Evolutionary conservation across 2,888 invertebrate genomes (phyloP).

Genomic region (Platycheirus albimanus): DNA sequence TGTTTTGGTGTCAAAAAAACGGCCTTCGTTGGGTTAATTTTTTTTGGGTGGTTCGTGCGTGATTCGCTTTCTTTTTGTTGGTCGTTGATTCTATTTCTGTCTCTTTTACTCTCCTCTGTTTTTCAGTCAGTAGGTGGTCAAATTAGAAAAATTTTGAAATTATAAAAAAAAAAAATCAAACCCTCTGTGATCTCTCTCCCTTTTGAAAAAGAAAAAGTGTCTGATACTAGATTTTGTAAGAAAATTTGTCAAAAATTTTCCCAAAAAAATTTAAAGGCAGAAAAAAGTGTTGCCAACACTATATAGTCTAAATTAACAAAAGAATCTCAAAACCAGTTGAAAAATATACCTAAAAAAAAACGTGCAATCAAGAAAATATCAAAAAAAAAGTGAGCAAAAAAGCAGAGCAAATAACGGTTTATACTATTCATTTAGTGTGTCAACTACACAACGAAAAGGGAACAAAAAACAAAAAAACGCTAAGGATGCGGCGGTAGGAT

Average conservation of each 20-base stretch:
- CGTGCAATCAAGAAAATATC: conserved; percentile 31
- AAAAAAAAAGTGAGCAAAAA: conserved; percentile 36
- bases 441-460: conserved; percentile 47
- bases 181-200: conserved; percentile 19
- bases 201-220: conserved; percentile 19
- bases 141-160: conserved; percentile 19
- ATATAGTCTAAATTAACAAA: conserved; percentile 53
- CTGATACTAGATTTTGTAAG: conserved; percentile 16
- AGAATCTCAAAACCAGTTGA: too few relatives aligned
- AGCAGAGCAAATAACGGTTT: conserved; percentile 51
- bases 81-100: conserved; percentile 55
- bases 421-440: conserved; percentile 64
- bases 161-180: conserved; percentile 30
- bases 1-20: conserved; percentile 18
- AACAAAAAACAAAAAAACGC: conserved; percentile 41
- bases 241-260: conserved; percentile 18
- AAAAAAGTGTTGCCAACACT: conserved; percentile 65
- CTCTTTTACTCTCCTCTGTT: conserved; percentile 29
- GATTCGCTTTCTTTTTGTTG: conserved; percentile 53
- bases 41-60: conserved; percentile 64
- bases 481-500: conserved; percentile 69
- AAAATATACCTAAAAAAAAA: too few relatives aligned
- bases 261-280: background rate
- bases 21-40: conserved; percentile 35
- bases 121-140: conserved; percentile 47